phyloP scores from a whole-genome alignment of 2,797 vertebrate genomes.

The Morelia viridis region DNA sequence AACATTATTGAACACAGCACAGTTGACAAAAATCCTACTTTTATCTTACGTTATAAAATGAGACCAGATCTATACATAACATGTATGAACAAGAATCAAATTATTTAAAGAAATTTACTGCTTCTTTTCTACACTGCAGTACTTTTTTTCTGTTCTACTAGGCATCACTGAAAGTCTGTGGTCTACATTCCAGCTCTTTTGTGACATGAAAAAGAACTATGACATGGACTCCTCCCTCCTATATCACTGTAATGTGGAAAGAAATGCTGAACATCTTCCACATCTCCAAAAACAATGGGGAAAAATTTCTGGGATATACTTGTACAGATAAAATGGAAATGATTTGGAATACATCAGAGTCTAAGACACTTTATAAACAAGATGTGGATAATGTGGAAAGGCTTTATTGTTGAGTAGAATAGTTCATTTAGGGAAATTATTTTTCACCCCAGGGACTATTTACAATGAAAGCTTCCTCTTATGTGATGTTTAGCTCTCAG shows the following conservation, averaged over 20 bases:
- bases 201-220: neutral
- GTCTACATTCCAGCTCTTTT: neutral
- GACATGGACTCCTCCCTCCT: neutral
- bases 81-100: neutral
- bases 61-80: neutral
- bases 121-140: neutral
- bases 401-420: neutral
- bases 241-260: neutral
- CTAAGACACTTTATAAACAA: neutral
- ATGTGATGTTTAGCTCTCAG: neutral
- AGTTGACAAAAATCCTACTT: neutral
- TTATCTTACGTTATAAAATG: neutral
- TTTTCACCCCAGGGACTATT: neutral
- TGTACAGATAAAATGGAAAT: neutral
- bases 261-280: neutral
- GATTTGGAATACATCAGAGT: neutral
- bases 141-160: neutral
- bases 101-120: neutral
- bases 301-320: neutral
- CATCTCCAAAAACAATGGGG: neutral
- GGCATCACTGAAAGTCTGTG: neutral
- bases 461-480: neutral
- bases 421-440: neutral
- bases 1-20: neutral
- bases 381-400: neutral